A percentile compares a stretch with the other conserved stretches of the same genome.
phyloP scores from a whole-genome alignment of 2,888 invertebrate species.

The Acanthopleura granulata region DNA sequence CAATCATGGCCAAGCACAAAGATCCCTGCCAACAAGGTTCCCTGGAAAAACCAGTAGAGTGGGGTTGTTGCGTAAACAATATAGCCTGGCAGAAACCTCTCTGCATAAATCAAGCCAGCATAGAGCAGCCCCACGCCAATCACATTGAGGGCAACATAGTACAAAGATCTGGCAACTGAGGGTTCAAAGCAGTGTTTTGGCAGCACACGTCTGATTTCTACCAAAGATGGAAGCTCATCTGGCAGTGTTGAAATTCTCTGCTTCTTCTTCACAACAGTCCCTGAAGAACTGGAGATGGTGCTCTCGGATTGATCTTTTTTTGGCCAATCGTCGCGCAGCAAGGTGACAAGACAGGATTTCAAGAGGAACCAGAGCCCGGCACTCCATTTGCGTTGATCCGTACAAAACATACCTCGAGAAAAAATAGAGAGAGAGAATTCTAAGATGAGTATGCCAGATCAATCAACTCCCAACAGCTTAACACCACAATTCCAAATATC shows the following conservation, averaged over 20 bases:
- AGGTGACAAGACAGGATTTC: slow-evolving; percentile 13
- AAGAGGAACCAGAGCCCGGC: not conserved
- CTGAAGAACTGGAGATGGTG: not conserved
- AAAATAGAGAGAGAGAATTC: not conserved
- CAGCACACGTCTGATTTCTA: slow-evolving; percentile 57
- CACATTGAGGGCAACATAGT: slow-evolving; percentile 55
- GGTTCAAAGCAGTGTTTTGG: slow-evolving; percentile 59
- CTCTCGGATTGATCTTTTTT: not conserved
- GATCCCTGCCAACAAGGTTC: slow-evolving; percentile 59
- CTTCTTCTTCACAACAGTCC: not conserved
- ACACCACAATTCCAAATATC: no score
- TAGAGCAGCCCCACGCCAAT: slow-evolving; percentile 41
- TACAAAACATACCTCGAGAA: not conserved
- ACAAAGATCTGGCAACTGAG: slow-evolving; percentile 48
- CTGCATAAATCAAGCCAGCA: slow-evolving; percentile 23
- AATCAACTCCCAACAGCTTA: no score
- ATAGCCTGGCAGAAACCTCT: slow-evolving; percentile 27
- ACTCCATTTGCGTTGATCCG: slow-evolving; percentile 1
- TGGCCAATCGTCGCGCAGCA: not conserved
- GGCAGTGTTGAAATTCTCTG: slow-evolving; percentile 24
- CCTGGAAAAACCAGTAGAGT: slow-evolving; percentile 59
- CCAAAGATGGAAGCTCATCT: slow-evolving; percentile 45
- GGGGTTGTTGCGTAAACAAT: slow-evolving; percentile 35
- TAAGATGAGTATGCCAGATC: no score
- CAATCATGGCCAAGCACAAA: slow-evolving; percentile 66